Conservation (phyloP, 2,113 vertebrate species). For the human (Homo sapiens) region DNA sequence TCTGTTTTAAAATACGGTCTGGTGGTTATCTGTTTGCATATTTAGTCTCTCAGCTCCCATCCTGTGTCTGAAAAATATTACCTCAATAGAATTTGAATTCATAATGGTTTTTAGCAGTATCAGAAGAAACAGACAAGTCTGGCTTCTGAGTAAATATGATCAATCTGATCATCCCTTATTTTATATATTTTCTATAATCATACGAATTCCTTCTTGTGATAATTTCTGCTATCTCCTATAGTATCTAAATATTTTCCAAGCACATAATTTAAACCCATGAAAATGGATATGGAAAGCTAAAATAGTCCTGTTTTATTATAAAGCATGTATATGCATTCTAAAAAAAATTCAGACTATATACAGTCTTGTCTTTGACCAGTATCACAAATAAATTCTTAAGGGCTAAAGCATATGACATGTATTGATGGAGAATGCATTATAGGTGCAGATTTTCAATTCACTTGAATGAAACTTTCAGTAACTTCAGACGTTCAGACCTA, state of each 20-base stretch:
- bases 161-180: not conserved
- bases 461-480: not conserved
- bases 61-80: not conserved
- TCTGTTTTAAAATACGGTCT: not conserved
- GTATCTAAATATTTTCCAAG: not conserved
- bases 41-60: not conserved
- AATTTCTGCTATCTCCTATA: not conserved
- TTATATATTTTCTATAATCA: not conserved
- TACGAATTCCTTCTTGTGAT: not conserved
- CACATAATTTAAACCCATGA: not conserved
- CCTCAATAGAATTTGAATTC: not conserved
- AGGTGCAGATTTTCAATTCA: not conserved
- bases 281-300: not conserved
- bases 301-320: not conserved
- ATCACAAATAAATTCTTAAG: not conserved
- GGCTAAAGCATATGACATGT: not conserved
- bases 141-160: not conserved
- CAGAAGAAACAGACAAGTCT: not conserved
- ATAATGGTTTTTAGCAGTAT: not conserved
- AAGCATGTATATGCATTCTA: not conserved
- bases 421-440: not conserved
- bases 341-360: not conserved
- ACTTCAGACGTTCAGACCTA: not conserved
- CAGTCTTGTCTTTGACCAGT: not conserved
- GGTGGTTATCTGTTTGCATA: not conserved